Evolutionary conservation across 1,140 invertebrate species (phyloP).

Genomic region (Papilio polyxenes): DNA sequence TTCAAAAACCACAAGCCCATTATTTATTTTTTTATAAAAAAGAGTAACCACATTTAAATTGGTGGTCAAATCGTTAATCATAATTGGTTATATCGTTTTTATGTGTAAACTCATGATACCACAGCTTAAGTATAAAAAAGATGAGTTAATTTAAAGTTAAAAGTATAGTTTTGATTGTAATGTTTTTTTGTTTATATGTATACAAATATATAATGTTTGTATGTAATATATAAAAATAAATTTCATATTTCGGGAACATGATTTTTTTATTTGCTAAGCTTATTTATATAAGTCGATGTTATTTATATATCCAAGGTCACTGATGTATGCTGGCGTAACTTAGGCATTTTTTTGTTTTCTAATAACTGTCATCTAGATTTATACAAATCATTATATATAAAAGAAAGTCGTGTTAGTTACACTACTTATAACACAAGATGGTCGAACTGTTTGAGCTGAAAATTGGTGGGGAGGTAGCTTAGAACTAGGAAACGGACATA

Average conservation of each 20-base stretch:
- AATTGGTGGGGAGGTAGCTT: too few relatives aligned
- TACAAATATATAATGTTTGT: too few relatives aligned
- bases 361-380: too few relatives aligned
- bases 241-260: too few relatives aligned
- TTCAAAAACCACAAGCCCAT: neutral
- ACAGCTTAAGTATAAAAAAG: neutral
- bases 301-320: too few relatives aligned
- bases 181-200: neutral
- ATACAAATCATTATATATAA: neutral
- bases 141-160: neutral
- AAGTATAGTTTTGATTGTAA: neutral
- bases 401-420: slow-evolving; percentile 34
- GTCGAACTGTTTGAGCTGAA: too few relatives aligned
- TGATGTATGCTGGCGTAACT: too few relatives aligned
- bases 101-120: neutral
- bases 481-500: neutral
- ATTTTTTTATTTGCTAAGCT: too few relatives aligned
- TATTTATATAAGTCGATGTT: too few relatives aligned
- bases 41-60: neutral
- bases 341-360: too few relatives aligned
- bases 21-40: neutral
- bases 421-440: slow-evolving; percentile 29
- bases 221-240: too few relatives aligned
- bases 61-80: neutral
- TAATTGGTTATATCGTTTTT: neutral